Evolutionary conservation across 2,113 vertebrate genomes (phyloP), one percentile per base, ranked within the genome.

Genomic region (Hystrix cristata): DNA sequence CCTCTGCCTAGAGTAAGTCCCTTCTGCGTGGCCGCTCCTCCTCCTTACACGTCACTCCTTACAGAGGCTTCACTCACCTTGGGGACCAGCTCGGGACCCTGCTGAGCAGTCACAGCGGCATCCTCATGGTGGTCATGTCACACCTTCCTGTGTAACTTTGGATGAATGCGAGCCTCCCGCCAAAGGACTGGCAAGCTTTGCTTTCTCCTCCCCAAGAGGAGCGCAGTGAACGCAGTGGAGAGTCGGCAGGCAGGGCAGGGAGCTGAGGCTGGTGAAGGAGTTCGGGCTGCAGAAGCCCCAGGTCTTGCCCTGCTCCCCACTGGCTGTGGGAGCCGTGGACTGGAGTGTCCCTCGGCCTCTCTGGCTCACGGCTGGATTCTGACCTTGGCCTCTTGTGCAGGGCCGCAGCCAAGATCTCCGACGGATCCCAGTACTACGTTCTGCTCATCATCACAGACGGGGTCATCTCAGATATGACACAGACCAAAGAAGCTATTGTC

Each of bases 401-500:
- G 97, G 98, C 98, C 51, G 99, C 99, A 0, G 99, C 99, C 57
- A 99, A 99, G 97, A 99, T 99, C 97, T 99, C 99, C 0, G 99
- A 99, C 0, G 99, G 99, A 57, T 99, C 99, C 2, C 99, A 99
- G 98, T 99, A 99, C 98, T 99, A 99, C 0, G 99, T 99, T 76
- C 99, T 99, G 94, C 99, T 99, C 98, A 99, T 99, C 98, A 99
- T 99, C 99, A 99, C 99, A 0, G 99, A 99, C 0, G 99, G 99
- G 0, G 99, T 99, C 97, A 99, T 99, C 98, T 99, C 99, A 0
- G 99, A 99, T 98, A 99, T 99, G 99, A 99, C 99, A 46, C 99
- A 99, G 98, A 99, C 99, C 94, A 99, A 99, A 98, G 99, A 99
- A 98, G 99, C 99, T 51, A 99, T 99, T 53, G 99, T 99, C 97